These are phyloP conservation scores for Drosophila gunungcola DNA, from an alignment of 1,140 invertebrate genomes.

Conservation along the genomic window DNA sequence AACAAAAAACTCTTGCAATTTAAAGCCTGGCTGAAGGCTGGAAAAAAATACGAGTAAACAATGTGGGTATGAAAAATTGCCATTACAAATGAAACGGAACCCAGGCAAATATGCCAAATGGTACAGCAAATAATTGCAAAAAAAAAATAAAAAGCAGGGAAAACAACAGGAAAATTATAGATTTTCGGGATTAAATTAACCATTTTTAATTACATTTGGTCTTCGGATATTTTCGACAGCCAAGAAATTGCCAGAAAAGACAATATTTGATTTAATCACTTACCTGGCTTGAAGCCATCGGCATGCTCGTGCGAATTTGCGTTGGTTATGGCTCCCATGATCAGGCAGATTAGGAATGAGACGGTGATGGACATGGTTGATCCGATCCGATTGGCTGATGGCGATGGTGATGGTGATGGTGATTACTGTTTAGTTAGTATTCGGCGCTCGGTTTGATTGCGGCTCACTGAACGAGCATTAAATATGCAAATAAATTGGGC, in stretches of 20 bases:
- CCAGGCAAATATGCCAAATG: constrained; percentile 26
- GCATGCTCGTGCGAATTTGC: constrained; percentile 65
- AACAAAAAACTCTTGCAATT: constrained; percentile 11
- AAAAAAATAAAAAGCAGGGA: neutral
- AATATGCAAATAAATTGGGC: constrained; percentile 69
- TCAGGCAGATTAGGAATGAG: constrained; percentile 45
- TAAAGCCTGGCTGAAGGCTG: constrained; percentile 9
- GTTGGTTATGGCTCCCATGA: constrained; percentile 52
- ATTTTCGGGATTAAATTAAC: neutral
- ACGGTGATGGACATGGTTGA: constrained; percentile 28
- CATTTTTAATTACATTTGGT: neutral
- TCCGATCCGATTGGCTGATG: constrained; percentile 15
- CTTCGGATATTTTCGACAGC: too few relatives aligned
- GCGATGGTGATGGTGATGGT: neutral
- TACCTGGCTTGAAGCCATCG: constrained; percentile 80
- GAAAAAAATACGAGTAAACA: constrained; percentile 26
- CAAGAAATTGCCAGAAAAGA: neutral
- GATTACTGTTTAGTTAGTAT: constrained; percentile 26
- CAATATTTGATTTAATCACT: constrained; percentile 19
- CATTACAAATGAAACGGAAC: constrained; percentile 25
- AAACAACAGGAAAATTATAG: neutral
- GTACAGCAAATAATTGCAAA: constrained; percentile 25
- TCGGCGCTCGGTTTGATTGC: constrained; percentile 19
- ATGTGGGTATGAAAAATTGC: constrained; percentile 11
- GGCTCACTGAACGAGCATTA: constrained; percentile 42